Base-by-base conservation (phyloP, 2,113 vertebrate species). In the Anas platyrhynchos region DNA sequence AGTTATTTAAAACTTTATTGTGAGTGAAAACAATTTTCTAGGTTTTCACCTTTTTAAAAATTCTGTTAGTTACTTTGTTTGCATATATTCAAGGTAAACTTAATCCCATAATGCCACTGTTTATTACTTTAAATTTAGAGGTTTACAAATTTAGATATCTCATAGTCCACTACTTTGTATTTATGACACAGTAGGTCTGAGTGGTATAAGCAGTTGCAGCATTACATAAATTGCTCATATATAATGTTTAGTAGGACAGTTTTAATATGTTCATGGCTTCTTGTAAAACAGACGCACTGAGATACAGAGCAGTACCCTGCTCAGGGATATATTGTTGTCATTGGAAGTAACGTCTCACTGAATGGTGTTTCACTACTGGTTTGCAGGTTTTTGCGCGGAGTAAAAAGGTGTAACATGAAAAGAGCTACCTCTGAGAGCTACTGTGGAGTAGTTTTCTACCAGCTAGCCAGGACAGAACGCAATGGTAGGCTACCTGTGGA, bases 1-100 rank as follows among this genome's bases (percentile, higher is more conserved):
- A 91, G 81, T 73, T 96, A 88, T 92, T 97, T 94, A 94, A 97
- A 97, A 96, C 67, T 68, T 93, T 59, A 92, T 88, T 92, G 91
- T 54, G 85, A 95, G 75, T 84, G 41, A 78, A 93, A 94, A 93
- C 44, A 86, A 93, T 97, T 97, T 96, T 86, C 87, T 67, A 86
- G 69, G 69, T 86, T 96, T 96, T 96, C 69, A 68, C 63, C 71
- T 93, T 63, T 68, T 85, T 25, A 66, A 89, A 91, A 96, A 93
- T 75, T 96, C 91, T 89, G 44, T 90, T 94, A 32, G 55, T 93
- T 88, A 94, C 68, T 93, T 89, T 80, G 68, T 41, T 92, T 95
- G 87, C 77, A 43, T 80, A 87, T 46, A 43, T 90, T 95, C 89
- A 97, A 95, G 88, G 95, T 91, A 96, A 95, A 95, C 93, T 83